These are phyloP conservation scores for Tragulus kanchil DNA, from an alignment of 2,113 vertebrate genomes.

Conservation along the genomic window DNA sequence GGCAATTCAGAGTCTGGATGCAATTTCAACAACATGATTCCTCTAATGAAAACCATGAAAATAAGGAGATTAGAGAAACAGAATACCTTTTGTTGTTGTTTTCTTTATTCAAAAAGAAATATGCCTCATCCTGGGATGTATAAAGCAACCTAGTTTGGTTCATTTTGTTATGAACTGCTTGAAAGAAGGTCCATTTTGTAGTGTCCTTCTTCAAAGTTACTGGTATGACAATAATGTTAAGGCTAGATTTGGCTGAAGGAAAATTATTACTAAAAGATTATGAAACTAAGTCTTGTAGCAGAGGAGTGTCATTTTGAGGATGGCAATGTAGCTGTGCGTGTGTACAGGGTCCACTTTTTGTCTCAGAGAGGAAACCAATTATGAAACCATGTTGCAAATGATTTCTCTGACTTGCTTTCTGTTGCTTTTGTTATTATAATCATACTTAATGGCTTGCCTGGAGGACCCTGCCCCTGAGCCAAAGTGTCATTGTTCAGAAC, in stretches of 20 bases:
- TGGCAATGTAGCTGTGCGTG: not conserved
- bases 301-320: not conserved
- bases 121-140: not conserved
- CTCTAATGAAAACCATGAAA: not conserved
- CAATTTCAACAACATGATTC: not conserved
- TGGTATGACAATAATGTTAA: not conserved
- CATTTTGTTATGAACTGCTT: not conserved
- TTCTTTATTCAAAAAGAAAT: not conserved
- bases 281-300: not conserved
- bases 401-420: no score
- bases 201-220: not conserved
- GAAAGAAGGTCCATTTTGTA: not conserved
- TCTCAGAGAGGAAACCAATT: no score
- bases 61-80: not conserved
- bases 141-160: not conserved
- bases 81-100: not conserved
- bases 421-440: no score
- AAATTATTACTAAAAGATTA: not conserved
- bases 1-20: not conserved
- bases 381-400: no score
- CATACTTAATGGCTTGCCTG: no score
- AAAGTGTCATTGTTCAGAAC: no score
- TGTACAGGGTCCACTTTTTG: not conserved
- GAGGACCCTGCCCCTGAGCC: no score
- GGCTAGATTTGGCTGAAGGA: not conserved